Evolutionary conservation across 2,113 vertebrate species (phyloP), one percentile per base, ranked within the genome.

Genomic region (Delphinapterus leucas): DNA sequence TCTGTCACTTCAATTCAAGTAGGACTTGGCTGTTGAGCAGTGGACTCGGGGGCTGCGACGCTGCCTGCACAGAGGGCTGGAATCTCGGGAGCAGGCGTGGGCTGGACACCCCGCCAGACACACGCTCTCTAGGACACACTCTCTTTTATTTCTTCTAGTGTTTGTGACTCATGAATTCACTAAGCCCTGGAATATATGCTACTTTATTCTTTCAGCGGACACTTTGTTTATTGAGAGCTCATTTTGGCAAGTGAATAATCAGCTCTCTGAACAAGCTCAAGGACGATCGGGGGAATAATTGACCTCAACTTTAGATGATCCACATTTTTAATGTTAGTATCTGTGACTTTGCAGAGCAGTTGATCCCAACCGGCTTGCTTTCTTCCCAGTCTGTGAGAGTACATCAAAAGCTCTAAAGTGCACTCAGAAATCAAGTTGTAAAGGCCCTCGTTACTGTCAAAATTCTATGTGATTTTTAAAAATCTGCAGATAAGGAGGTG

Each of bases 171-270:
- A 90, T 86, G 73, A 68, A 63, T 82, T 92, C 81, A 41, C 9
- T 85, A 77, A 97, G 76, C 61, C 31, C 85, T 96, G 73, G 47
- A 85, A 5, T 68, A 26, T 90, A 85, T 74, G 77, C 80, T 31
- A 60, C 81, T 94, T 92, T 86, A 71, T 90, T 95, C 91, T 97
- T 93, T 90, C 85, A 82, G 58, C 82, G 91, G 85, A 49, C 38
- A 53, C 6, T 93, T 91, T 94, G 90, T 95, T 96, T 96, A 88
- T 65, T 26, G 61, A 88, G 61, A 88, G 93, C 76, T 83, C 77
- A 77, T 86, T 94, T 96, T 97, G 93, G 95, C 96, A 97, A 77
- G 60, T 96, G 97, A 98, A 88, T 77, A 88, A 86, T 93, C 85
- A 85, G 80, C 70, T 77, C 13, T 95, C 47, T 77, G 41, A 88